Base-by-base conservation (phyloP, 2,113 vertebrate species). In the Alethe castanea region DNA sequence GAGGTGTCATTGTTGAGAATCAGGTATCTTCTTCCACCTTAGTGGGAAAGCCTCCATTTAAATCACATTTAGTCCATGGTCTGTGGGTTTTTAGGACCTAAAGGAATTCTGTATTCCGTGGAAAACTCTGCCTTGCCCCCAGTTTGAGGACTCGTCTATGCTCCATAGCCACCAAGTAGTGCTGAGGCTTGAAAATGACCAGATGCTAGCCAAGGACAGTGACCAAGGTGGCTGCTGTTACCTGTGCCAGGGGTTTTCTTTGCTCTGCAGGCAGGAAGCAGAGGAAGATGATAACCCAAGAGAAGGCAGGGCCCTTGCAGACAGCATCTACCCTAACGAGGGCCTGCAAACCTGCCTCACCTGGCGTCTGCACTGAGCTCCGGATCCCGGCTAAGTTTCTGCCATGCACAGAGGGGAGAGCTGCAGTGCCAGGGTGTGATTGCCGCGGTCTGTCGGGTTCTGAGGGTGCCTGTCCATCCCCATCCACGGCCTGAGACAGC, bases 351-450 rank as follows among this genome's bases (percentile, higher is more conserved):
- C 1, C 16, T 71, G 25, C 36, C 40, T 80, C 45, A 36, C 28
- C 53, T 26, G 56, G 79, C 8, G 14, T 23, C 62, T 76, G 35
- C 20, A 3, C 8, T 18, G 24, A 25, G 2, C 45, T 53, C 28
- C 19, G 54, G 12, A 35, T 15, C 25, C 57, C 48, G 24, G 25
- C 40, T 5, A 19, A 8, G 17, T 6, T 65, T 15, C n/a, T 1
- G 5, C 35, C 8, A 13, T 24, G 13, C 20, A 14, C 18, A 5
- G 33, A 0, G 31, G 36, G 23, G 17, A 57, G 47, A 38, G 12
- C 4, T 3, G 29, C 38, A 7, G 25, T 19, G 5, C 5, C 4
- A 35, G 19, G 5, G 3, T 1, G 14, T 1, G 6, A 13, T 8
- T 67, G 3, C 45, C 35, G 44, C 44, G 44, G 44, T 44, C 47